These are phyloP conservation scores for Pseudococcus longispinus DNA, from an alignment of 2,888 invertebrate genomes.

Conservation along the genomic window DNA sequence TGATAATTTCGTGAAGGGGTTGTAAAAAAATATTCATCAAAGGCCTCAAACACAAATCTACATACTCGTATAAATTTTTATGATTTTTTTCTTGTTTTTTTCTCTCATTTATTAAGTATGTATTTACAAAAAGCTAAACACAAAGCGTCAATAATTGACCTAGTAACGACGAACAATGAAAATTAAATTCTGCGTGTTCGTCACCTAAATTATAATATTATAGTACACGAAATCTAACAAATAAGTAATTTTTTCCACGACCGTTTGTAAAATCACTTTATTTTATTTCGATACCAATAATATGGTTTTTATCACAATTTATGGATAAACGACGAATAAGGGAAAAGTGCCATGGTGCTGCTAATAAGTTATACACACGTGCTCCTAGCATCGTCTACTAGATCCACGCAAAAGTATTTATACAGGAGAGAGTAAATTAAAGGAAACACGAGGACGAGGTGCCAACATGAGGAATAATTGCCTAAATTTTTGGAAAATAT, in stretches of 20 bases:
- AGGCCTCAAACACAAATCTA: not conserved
- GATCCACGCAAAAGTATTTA: not conserved
- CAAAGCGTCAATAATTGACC: slow-evolving; percentile 28
- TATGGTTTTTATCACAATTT: not conserved
- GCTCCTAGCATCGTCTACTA: not conserved
- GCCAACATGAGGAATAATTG: not conserved
- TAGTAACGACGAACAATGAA: not conserved
- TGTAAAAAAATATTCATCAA: not conserved
- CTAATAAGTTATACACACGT: not conserved
- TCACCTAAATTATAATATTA: not conserved
- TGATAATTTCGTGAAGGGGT: not conserved
- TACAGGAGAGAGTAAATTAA: not conserved
- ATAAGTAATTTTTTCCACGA: not conserved
- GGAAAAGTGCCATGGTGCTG: slow-evolving; percentile 12
- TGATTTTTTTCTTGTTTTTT: not conserved
- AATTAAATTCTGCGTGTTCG: not conserved
- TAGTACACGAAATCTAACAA: not conserved
- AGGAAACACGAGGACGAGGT: not conserved
- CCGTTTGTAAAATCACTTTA: not conserved
- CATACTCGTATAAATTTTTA: not conserved
- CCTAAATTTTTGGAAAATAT: not conserved
- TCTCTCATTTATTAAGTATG: not conserved
- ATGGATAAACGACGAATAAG: not conserved
- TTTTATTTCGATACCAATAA: not conserved
- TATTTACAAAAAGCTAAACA: not conserved